Evolutionary conservation across 1,140 invertebrate species (phyloP).

Genomic region (Drosophila chauvacae): DNA sequence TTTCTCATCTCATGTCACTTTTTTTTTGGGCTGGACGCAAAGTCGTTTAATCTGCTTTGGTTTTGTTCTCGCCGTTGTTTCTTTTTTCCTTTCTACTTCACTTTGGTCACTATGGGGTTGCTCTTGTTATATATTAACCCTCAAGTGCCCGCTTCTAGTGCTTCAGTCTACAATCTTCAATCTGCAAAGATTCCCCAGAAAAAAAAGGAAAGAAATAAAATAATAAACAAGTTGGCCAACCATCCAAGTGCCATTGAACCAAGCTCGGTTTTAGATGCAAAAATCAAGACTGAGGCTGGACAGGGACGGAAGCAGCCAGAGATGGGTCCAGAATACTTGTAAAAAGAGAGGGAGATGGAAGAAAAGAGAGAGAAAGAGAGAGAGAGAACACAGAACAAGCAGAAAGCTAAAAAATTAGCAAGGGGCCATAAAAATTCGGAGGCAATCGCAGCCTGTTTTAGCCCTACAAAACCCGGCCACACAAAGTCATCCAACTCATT

Average conservation of each 20-base stretch:
- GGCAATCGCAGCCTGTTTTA: constrained; percentile 34
- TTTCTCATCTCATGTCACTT: constrained; percentile 5
- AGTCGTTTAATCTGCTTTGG: constrained; percentile 45
- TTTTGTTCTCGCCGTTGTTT: constrained; percentile 18
- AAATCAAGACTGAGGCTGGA: constrained; percentile 3
- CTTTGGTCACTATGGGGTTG: constrained; percentile 13
- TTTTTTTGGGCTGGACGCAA: constrained; percentile 8
- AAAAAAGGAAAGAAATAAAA: not conserved
- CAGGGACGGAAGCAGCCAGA: not conserved
- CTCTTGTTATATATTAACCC: constrained; percentile 32
- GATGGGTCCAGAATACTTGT: constrained; percentile 2
- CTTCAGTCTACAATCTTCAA: constrained; percentile 21
- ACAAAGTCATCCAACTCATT: constrained; percentile 15
- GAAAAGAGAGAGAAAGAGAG: not conserved
- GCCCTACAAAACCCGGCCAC: constrained; percentile 25
- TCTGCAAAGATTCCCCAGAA: constrained; percentile 19
- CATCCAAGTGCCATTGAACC: constrained; percentile 53
- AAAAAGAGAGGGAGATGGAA: constrained; percentile 7
- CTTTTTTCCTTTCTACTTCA: not conserved
- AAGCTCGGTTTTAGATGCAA: constrained; percentile 19
- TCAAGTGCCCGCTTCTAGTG: constrained; percentile 11
- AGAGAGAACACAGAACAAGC: constrained; percentile 14
- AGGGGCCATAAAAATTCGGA: constrained; percentile 58
- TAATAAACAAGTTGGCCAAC: constrained; percentile 29
- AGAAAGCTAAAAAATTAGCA: constrained; percentile 56